Evolutionary conservation across 2,888 invertebrate genomes (phyloP), one percentile per base, ranked within the genome.

Genomic region (Exocentrus adspersus): DNA sequence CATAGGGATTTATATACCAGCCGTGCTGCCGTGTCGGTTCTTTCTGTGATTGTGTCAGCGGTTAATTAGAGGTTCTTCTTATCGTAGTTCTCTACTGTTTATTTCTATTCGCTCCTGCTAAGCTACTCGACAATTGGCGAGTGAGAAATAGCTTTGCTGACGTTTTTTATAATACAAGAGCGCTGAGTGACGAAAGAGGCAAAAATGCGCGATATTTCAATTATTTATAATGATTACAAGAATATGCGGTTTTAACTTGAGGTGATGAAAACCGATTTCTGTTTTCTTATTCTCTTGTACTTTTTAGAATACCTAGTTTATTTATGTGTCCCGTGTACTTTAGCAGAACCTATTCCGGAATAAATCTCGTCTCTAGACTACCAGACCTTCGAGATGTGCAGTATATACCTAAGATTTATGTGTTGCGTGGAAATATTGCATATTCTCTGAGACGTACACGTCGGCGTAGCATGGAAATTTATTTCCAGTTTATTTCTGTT

Each of bases 11-110:
- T 78, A 78, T 77, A 72, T 69, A 51, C 70, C 60, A 68, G 72
- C 64, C 75, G 70, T 68, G 71, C 73, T 77, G 76, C 72, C 76
- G 75, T 78, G 79, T 78, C 78, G 73, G 65, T 70, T 70, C 72
- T 73, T 73, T 76, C 73, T 69, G 77, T 78, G 78, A 78, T 79
- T 79, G 76, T 79, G 79, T 79, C 78, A 77, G 71, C 75, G 70
- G 77, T 78, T 79, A 79, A 79, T 79, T 79, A 78, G 77, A 78
- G 72, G 69, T 68, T 60, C 66, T 64, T 67, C 75, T 78, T 78
- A 78, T 78, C 77, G 70, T 59, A 65, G 61, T 66, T 61, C 70
- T 63, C 60, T 68, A 67, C 70, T 71, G 73, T 75, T 72, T 73
- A 74, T 76, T 73, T 71, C 73, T 69, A 70, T 71, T 70, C 70